A percentile compares a stretch with the other conserved stretches of the same genome.
These are phyloP conservation scores for Aythya baeri DNA, from an alignment of 2,113 vertebrate genomes.

Conservation along the genomic window DNA sequence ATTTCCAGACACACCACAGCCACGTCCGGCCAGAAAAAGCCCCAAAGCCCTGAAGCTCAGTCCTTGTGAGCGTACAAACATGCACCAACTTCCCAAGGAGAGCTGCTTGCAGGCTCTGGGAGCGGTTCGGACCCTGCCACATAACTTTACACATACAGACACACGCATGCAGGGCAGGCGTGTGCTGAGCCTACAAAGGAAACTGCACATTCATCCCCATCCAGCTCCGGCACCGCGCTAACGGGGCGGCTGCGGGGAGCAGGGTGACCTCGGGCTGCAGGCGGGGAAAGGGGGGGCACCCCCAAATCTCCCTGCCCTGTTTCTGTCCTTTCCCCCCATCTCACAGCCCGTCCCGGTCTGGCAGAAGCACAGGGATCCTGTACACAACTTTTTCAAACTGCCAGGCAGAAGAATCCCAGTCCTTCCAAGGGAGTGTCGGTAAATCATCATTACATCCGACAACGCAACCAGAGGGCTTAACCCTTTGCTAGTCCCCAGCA, in stretches of 20 bases:
- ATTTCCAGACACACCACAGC: neutral
- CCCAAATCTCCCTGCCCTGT: neutral
- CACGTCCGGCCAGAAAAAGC: neutral
- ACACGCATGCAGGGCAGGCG: neutral
- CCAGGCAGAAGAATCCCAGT: constrained; percentile 64
- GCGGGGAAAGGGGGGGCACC: neutral
- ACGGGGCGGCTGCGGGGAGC: neutral
- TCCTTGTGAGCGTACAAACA: neutral
- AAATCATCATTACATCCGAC: constrained; percentile 66
- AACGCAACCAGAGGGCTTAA: constrained; percentile 62
- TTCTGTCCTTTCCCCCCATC: neutral
- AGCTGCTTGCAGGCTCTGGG: neutral
- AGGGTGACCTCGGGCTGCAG: neutral
- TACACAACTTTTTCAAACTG: constrained; percentile 54
- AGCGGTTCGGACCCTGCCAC: neutral
- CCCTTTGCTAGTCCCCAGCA: neutral
- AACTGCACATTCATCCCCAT: neutral
- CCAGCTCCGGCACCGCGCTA: neutral
- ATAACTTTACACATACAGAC: neutral
- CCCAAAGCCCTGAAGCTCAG: neutral
- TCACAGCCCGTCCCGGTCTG: neutral
- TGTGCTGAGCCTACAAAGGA: neutral
- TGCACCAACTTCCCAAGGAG: neutral
- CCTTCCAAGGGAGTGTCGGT: constrained; percentile 68
- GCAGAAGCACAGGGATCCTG: constrained; percentile 24